Conservation (phyloP, 2,113 vertebrate genomes). For the Campylomormyrus numenius region DNA sequence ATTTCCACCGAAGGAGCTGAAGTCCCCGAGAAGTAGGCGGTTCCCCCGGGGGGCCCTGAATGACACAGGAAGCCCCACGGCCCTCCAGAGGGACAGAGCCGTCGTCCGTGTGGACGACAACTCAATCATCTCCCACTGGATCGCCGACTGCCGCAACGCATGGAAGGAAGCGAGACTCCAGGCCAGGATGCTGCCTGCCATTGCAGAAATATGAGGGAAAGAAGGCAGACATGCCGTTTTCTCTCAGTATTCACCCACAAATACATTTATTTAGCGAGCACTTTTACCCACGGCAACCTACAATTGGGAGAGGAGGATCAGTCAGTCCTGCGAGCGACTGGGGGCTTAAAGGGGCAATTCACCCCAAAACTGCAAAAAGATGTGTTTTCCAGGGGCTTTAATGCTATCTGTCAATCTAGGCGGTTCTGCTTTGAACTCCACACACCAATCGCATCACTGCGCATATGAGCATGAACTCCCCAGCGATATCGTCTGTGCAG, state of each 20-base stretch:
- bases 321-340: background rate
- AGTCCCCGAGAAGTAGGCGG: background rate
- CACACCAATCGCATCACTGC: background rate
- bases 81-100: slow-evolving; percentile 37
- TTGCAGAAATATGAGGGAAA: slow-evolving; percentile 56
- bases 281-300: background rate
- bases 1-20: slow-evolving; percentile 28
- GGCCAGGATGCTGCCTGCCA: slow-evolving; percentile 61
- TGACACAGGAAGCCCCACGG: slow-evolving; percentile 14
- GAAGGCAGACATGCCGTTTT: background rate
- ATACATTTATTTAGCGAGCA: background rate
- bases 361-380: background rate
- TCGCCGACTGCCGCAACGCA: slow-evolving; percentile 52
- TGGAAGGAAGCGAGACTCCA: slow-evolving; percentile 60
- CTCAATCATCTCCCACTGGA: slow-evolving; percentile 48
- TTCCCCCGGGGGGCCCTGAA: background rate
- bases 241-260: background rate
- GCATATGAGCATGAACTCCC: background rate
- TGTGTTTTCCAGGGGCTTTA: background rate
- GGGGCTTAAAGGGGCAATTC: background rate
- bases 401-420: background rate
- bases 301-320: background rate
- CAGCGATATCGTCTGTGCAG: background rate
- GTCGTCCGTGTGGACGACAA: slow-evolving; percentile 27
- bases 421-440: background rate